A percentile compares a stretch with the other conserved stretches of the same genome.
These are phyloP conservation scores for Stenoptilia bipunctidactyla DNA, from an alignment of 2,888 invertebrate species.

Conservation along the genomic window DNA sequence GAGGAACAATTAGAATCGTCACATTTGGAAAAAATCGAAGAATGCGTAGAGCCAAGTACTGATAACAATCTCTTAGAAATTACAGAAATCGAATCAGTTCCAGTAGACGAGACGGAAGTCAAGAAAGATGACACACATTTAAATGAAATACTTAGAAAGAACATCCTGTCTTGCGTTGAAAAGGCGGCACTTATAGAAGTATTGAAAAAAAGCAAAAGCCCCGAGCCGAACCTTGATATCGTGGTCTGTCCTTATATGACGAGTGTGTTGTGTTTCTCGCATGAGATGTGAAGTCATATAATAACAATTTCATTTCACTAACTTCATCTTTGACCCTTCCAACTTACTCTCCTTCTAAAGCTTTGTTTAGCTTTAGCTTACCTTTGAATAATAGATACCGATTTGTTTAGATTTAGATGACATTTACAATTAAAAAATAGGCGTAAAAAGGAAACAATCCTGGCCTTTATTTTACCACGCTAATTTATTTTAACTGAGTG, in stretches of 20 bases:
- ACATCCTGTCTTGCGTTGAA: slow-evolving; percentile 56
- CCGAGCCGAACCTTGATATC: slow-evolving; percentile 18
- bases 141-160: slow-evolving; percentile 47
- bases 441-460: too few relatives aligned
- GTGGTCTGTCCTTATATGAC: slow-evolving; percentile 48
- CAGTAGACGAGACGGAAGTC: slow-evolving; percentile 20
- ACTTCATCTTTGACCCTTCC: neutral
- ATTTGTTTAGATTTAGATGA: too few relatives aligned
- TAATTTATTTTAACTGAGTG: neutral
- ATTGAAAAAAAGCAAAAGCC: slow-evolving; percentile 30
- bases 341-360: too few relatives aligned
- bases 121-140: slow-evolving; percentile 38
- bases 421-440: too few relatives aligned
- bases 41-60: slow-evolving; percentile 17
- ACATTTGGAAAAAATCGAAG: slow-evolving; percentile 13
- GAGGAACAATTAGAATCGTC: slow-evolving; percentile 12
- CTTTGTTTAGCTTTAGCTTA: too few relatives aligned
- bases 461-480: too few relatives aligned
- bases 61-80: slow-evolving; percentile 20
- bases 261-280: slow-evolving; percentile 40
- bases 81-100: slow-evolving; percentile 27
- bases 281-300: slow-evolving; percentile 22
- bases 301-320: slow-evolving; percentile 1
- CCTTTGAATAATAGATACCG: too few relatives aligned
- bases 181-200: slow-evolving; percentile 58